Percentiles rank a stretch among this genome's conserved stretches.
Evolutionary conservation across 2,888 invertebrate genomes (phyloP).

Genomic region (Erebia ligea): DNA sequence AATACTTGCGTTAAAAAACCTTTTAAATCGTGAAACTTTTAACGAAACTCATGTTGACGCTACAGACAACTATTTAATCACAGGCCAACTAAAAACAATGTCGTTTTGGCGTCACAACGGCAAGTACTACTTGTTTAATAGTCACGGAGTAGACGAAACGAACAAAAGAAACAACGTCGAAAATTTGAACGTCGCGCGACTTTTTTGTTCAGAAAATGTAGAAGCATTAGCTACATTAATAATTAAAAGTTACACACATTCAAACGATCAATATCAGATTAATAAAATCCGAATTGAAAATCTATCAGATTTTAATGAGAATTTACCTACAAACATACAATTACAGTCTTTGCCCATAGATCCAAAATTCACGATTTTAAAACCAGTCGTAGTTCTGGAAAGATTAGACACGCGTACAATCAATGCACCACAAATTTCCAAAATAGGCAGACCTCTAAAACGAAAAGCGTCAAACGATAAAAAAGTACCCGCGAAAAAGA

Average conservation of each 20-base stretch:
- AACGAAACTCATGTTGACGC: too few species aligned
- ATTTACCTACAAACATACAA: background rate
- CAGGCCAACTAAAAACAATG: too few species aligned
- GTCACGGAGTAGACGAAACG: slow-evolving; percentile 1
- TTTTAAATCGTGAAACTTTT: too few species aligned
- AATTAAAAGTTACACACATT: background rate
- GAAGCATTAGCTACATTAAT: background rate
- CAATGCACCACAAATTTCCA: background rate
- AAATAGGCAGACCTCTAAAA: background rate
- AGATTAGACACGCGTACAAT: background rate
- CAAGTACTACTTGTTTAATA: background rate
- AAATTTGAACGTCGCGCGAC: background rate
- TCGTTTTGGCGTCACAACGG: background rate
- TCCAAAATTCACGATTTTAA: slow-evolving; percentile 1
- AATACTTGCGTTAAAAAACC: too few species aligned
- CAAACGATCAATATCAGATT: background rate
- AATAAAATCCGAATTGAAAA: too few species aligned
- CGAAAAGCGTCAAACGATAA: background rate
- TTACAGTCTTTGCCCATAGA: background rate
- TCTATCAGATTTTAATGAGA: background rate
- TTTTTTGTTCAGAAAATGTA: background rate
- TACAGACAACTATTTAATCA: too few species aligned
- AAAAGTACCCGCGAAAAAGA: background rate
- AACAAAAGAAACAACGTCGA: background rate
- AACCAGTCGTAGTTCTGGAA: background rate